Evolutionary conservation across 2,888 invertebrate genomes (phyloP), one percentile per base, ranked within the genome.

Genomic region (Dorcus parallelipipedus): DNA sequence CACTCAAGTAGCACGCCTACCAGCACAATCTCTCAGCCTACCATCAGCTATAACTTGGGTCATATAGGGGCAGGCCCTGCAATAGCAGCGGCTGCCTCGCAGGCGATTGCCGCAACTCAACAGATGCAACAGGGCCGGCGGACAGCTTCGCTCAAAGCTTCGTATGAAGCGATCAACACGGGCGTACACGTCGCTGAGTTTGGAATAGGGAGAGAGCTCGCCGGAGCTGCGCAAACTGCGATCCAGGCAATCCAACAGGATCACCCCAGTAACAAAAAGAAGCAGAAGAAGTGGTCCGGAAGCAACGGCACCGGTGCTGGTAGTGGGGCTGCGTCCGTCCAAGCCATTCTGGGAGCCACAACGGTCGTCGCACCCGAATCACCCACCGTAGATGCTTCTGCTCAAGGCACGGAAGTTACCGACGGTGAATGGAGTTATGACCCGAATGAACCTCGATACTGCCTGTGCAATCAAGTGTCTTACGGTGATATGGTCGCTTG

Each of bases 401-500:
- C 60, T 17, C 64, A 67, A 49, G 64, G 60, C 6, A 39, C 52
- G 7, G 84, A 85, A 52, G 84, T 84, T 43, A 80, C 84, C 63
- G 88, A 90, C 70, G 86, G 88, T 8, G 94, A 95, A 75, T 96
- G 95, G 94, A 88, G 90, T 0, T 93, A 91, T 70, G 97, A 97
- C 80, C 96, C 97, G 2, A 95, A 97, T 79, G 98, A 97, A 78
- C 97, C 96, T 0, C 83, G 92, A 67, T 97, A 97, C 79, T 97
- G 97, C 78, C 86, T 96, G 69, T 97, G 97, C 79, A 96, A 97
- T 80, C 95, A 97, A 79, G 95, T 97, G 17, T 95, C 95, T 0
- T 97, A 97, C 73, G 97, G 97, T 1, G 95, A 96, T 76, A 98
- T 98, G 98, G 97, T 99, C 45, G 98, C 97, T 61, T 98, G 99